Evolutionary conservation across 2,888 invertebrate genomes (phyloP).

Genomic region (Ametastegia equiseti): DNA sequence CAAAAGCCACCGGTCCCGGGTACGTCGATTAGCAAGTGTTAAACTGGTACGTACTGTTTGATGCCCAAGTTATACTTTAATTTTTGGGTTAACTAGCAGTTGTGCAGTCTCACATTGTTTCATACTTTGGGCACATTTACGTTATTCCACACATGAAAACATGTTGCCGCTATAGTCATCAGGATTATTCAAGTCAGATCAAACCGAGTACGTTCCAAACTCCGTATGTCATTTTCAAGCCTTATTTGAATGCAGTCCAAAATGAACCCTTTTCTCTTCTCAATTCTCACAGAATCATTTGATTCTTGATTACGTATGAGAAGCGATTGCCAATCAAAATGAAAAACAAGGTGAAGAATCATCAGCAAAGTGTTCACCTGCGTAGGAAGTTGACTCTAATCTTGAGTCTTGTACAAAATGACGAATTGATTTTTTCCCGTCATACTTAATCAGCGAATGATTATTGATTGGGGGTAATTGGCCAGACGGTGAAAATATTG

Average conservation of each 20-base stretch:
- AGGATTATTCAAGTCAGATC: not conserved
- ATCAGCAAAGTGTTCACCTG: too few species aligned
- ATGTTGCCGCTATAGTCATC: not conserved
- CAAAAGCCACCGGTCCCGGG: slow-evolving; percentile 3
- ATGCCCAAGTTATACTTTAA: slow-evolving; percentile 10
- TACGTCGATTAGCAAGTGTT: slow-evolving; percentile 36
- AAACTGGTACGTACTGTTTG: slow-evolving; percentile 27
- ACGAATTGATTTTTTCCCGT: not conserved
- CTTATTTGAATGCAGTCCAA: not conserved
- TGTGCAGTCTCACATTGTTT: not conserved
- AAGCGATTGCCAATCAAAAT: not conserved
- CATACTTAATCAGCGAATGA: not conserved
- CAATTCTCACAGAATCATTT: too few species aligned
- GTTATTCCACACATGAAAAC: not conserved
- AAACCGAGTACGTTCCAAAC: not conserved
- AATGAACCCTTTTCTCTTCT: not conserved
- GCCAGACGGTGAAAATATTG: not conserved
- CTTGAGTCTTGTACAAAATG: too few species aligned
- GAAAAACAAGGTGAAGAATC: not conserved
- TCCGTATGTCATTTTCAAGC: not conserved
- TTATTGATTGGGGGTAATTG: not conserved
- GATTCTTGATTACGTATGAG: too few species aligned
- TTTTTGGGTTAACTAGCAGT: slow-evolving; percentile 20
- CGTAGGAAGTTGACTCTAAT: too few species aligned
- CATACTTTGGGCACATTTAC: not conserved